These are phyloP conservation scores for Lophura nycthemera DNA, from an alignment of 2,113 vertebrate genomes.

Conservation along the genomic window DNA sequence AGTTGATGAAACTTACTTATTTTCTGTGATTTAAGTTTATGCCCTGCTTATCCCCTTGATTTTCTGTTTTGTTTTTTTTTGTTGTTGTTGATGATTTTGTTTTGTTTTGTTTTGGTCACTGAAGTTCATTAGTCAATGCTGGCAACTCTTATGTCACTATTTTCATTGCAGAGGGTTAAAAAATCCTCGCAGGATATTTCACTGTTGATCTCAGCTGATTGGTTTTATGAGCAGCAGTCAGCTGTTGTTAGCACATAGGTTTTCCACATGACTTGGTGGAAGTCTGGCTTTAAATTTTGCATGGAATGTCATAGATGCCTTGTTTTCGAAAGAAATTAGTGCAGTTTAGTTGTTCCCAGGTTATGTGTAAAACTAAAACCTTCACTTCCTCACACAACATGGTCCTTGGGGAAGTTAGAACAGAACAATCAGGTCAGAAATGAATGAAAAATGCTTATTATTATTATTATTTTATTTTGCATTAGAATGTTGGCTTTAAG, in stretches of 20 bases:
- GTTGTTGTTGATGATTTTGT: no score
- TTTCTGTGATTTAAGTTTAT: neutral
- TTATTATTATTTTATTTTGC: no score
- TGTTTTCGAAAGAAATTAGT: neutral
- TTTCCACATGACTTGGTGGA: conserved; percentile 17
- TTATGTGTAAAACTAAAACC: neutral
- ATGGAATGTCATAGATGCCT: neutral
- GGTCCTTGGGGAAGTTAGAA: neutral
- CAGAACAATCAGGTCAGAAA: conserved; percentile 1
- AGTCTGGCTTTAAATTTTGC: conserved; percentile 3
- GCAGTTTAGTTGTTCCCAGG: neutral
- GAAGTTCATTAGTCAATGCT: neutral
- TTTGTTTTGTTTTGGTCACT: neutral
- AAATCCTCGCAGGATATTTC: neutral
- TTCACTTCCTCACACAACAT: neutral
- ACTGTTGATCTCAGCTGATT: neutral
- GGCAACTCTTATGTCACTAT: neutral
- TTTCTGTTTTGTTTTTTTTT: neutral
- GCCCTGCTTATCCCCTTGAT: neutral
- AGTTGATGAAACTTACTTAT: neutral
- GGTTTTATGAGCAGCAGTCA: neutral
- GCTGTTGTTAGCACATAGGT: neutral
- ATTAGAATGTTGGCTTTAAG: neutral
- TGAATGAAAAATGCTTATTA: neutral
- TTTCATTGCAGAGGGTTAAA: neutral